Percentiles rank a stretch among this genome's conserved stretches.
These are phyloP conservation scores for Morpho helenor DNA, from an alignment of 2,888 invertebrate genomes.

Conservation along the genomic window DNA sequence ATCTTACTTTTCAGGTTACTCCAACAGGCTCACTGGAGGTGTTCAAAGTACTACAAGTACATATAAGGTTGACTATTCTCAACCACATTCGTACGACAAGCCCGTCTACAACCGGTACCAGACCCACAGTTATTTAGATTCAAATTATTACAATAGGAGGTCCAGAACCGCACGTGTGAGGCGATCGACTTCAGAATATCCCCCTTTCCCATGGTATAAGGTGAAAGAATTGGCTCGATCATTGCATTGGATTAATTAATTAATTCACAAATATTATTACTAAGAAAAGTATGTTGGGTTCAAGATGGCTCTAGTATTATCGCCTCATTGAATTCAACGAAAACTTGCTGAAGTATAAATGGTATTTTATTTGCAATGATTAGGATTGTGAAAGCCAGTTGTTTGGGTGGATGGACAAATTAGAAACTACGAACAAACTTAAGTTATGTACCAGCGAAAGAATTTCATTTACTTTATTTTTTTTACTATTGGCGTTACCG, in stretches of 20 bases:
- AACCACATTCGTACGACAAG: slow-evolving; percentile 63
- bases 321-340: slow-evolving; percentile 70
- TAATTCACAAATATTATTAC: slow-evolving; percentile 32
- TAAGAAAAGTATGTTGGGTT: slow-evolving; percentile 65
- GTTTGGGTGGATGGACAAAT: too few relatives aligned
- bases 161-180: slow-evolving; percentile 58
- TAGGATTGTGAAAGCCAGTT: slow-evolving; percentile 29
- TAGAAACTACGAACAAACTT: too few relatives aligned
- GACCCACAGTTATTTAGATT: slow-evolving; percentile 53
- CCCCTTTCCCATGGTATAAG: slow-evolving; percentile 89
- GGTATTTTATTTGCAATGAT: slow-evolving; percentile 44
- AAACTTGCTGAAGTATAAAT: slow-evolving; percentile 30
- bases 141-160: slow-evolving; percentile 67
- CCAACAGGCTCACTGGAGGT: slow-evolving; percentile 57
- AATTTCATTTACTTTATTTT: too few relatives aligned
- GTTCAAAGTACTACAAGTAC: slow-evolving; percentile 69
- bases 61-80: slow-evolving; percentile 75
- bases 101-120: slow-evolving; percentile 71
- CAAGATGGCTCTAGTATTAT: slow-evolving; percentile 48
- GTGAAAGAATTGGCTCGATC: slow-evolving; percentile 84
- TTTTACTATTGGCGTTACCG: too few relatives aligned
- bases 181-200: slow-evolving; percentile 67
- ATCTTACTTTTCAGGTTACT: slow-evolving; percentile 48
- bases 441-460: too few relatives aligned
- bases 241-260: slow-evolving; percentile 81